A percentile compares a stretch with the other conserved stretches of the same genome.
phyloP scores from a whole-genome alignment of 1,140 invertebrate genomes.

The Patella vulgata region DNA sequence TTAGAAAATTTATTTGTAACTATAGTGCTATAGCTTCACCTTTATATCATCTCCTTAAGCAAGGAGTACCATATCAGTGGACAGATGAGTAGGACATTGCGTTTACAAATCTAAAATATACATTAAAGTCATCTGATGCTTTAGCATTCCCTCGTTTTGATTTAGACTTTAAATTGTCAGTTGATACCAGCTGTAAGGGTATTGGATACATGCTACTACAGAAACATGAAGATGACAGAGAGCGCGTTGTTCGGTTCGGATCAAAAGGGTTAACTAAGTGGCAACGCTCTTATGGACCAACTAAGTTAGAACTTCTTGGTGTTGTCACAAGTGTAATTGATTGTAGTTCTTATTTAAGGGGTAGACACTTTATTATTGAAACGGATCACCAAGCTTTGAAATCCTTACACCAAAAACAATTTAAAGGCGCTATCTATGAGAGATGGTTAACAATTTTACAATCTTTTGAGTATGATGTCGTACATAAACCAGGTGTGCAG shows the following conservation, averaged over 20 bases:
- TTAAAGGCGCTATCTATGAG: conserved; percentile 24
- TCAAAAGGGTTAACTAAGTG: conserved; percentile 15
- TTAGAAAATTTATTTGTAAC: conserved; percentile 23
- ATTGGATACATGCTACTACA: conserved; percentile 20
- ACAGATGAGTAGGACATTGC: background rate
- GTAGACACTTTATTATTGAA: conserved; percentile 14
- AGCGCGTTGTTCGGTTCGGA: conserved; percentile 10
- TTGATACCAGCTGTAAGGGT: conserved; percentile 8
- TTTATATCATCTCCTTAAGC: conserved; percentile 17
- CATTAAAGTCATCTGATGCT: background rate
- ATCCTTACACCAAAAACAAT: conserved; percentile 19
- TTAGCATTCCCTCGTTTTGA: conserved; percentile 18
- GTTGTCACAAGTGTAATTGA: conserved; percentile 10
- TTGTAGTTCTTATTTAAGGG: conserved; percentile 18
- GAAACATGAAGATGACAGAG: background rate
- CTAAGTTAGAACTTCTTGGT: conserved; percentile 21
- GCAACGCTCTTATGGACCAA: conserved; percentile 25
- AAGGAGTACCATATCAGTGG: conserved; percentile 13
- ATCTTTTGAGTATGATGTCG: conserved; percentile 21
- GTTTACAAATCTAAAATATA: conserved; percentile 1
- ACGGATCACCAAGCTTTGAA: conserved; percentile 22
- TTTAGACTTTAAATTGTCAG: conserved; percentile 4
- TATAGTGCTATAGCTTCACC: conserved; percentile 19
- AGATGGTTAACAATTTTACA: conserved; percentile 22
- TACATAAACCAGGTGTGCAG: conserved; percentile 12